phyloP scores from a whole-genome alignment of 2,797 vertebrate species.

The Tolypeutes matacus region DNA sequence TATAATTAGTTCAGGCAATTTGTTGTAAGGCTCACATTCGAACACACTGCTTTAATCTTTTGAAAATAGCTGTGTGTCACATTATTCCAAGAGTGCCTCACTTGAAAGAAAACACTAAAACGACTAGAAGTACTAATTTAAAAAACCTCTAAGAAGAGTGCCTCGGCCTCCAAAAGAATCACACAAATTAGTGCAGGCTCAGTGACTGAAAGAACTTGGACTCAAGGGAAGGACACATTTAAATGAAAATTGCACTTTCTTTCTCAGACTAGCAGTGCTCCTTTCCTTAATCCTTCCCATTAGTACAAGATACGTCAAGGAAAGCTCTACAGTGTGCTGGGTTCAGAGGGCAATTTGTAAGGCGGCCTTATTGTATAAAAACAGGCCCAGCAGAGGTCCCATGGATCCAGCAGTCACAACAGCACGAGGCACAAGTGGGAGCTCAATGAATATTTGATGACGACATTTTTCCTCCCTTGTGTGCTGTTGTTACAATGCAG shows the following conservation, averaged over 20 bases:
- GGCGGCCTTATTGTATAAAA: constrained; percentile 46
- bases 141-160: constrained; percentile 58
- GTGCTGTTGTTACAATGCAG: not conserved
- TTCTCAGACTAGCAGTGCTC: constrained; percentile 24
- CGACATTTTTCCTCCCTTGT: constrained; percentile 53
- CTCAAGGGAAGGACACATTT: constrained; percentile 28
- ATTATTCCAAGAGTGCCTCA: constrained; percentile 65
- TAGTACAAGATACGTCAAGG: not conserved
- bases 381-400: constrained; percentile 28
- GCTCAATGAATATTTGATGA: constrained; percentile 57
- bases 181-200: constrained; percentile 70
- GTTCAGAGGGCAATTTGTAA: constrained; percentile 53
- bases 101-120: constrained; percentile 77
- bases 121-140: constrained; percentile 60
- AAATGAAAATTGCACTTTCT: constrained; percentile 69
- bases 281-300: constrained; percentile 63
- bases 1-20: constrained; percentile 80
- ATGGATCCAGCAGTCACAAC: not conserved
- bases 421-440: not conserved
- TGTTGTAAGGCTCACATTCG: constrained; percentile 66
- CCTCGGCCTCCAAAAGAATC: not conserved
- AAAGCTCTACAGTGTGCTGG: not conserved
- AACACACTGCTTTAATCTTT: constrained; percentile 75
- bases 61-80: constrained; percentile 65
- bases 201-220: constrained; percentile 45